Base-by-base conservation (phyloP, 2,888 invertebrate species). In the Drosophila anomalipes region DNA sequence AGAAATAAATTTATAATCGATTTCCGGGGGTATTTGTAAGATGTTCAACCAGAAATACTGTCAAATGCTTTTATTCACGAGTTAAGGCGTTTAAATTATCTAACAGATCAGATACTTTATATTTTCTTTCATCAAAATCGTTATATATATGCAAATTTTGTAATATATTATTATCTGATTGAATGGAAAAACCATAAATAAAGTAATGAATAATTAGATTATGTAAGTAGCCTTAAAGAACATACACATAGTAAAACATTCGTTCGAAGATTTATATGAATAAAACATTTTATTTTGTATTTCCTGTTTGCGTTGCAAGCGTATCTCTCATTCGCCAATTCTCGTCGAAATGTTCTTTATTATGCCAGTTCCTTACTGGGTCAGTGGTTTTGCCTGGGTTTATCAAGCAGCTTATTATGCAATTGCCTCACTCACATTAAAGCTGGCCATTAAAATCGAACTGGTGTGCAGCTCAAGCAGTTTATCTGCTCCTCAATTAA, bases 401-500 rank as follows among this genome's bases (percentile, higher is more conserved):
- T 71, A 63, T 63, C 72, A 67, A 59, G 44, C 71, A 35, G 70
- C 75, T 84, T 73, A 86, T 89, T 89, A 85, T 82, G 90, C 87
- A 87, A 87, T 78, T 80, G 74, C 63, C 37, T 12, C 35, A 54
- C 56, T 54, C 71, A 66, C 75, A 75, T 57, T 53, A 72, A 67
- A 69, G 74, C 41, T 72, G 78, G 63, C 35, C 77, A 77, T 84
- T 81, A 81, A 86, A 83, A 86, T 74, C 66, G 68, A 72, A 69
- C 68, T 54, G 77, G 9, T 70, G 52, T 37, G 70, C 81, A 52
- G 47, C 72, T 60, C 66, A 59, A 63, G 70, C 79, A 47, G 58
- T 81, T 66, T 66, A 70, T 63, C 65, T 57, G 61, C 81, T 62
- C 82, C 77, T 81, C 80, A 87, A 87, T 87, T 76, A 72, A 77